Conservation (phyloP, 2,113 vertebrate species). For the Lathamus discolor region DNA sequence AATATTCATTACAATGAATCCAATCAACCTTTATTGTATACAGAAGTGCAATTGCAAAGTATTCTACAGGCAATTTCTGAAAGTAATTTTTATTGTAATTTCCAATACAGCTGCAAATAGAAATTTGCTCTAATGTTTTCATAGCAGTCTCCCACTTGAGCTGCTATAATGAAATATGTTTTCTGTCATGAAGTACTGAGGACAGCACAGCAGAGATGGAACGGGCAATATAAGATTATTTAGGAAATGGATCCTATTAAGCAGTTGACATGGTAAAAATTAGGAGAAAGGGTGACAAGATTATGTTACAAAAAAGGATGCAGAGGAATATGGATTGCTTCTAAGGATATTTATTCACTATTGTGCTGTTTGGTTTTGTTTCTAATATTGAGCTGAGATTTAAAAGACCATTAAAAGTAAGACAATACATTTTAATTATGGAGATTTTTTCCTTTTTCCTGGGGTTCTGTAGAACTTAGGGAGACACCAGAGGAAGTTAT, state of each 20-base stretch:
- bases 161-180: conserved; percentile 12
- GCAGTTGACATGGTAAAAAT: neutral
- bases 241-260: conserved; percentile 45
- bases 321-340: neutral
- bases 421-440: neutral
- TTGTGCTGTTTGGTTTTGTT: neutral
- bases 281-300: neutral
- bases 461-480: neutral
- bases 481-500: neutral
- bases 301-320: conserved; percentile 1
- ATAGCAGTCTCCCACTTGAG: conserved; percentile 11
- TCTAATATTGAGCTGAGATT: neutral
- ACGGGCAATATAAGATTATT: neutral
- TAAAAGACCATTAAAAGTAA: neutral
- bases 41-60: neutral
- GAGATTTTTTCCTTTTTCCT: neutral
- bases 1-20: conserved; percentile 5
- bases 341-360: conserved; percentile 5
- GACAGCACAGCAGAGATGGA: conserved; percentile 5
- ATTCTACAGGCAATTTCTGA: neutral
- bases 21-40: neutral
- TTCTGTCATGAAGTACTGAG: neutral
- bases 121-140: conserved; percentile 13
- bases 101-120: conserved; percentile 21
- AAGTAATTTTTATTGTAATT: conserved; percentile 37